Conservation (phyloP, 2,797 vertebrate genomes). For the Huso huso region DNA sequence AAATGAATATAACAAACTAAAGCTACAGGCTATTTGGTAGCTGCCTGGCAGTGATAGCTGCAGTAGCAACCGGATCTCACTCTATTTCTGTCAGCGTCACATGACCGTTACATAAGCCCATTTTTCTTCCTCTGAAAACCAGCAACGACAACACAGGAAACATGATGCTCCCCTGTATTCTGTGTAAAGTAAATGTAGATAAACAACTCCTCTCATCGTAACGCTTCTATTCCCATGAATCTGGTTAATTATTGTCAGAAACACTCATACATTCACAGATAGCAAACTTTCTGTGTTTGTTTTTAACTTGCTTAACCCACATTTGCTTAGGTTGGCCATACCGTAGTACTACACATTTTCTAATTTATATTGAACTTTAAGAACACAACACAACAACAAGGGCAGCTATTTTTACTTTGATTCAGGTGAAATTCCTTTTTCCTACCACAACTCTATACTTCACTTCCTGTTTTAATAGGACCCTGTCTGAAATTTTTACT, state of each 20-base stretch:
- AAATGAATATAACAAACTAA: slow-evolving; percentile 25
- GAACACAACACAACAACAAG: no score
- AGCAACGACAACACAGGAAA: slow-evolving; percentile 93
- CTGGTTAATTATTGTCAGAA: slow-evolving; percentile 51
- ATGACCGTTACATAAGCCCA: slow-evolving; percentile 98
- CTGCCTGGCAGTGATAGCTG: slow-evolving; percentile 54
- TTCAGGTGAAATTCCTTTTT: no score
- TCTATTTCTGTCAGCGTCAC: slow-evolving; percentile 98
- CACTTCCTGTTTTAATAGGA: no score
- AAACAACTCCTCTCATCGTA: slow-evolving; percentile 23
- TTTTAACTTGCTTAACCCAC: slow-evolving; percentile 26
- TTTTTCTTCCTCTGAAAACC: slow-evolving; percentile 97
- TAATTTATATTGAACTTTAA: no score
- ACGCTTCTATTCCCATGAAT: slow-evolving; percentile 40
- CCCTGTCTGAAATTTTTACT: no score
- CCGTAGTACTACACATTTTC: slow-evolving; percentile 7
- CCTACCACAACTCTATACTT: no score
- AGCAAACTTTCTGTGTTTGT: slow-evolving; percentile 16
- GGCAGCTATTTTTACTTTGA: no score
- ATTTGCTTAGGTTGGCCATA: slow-evolving; percentile 24
- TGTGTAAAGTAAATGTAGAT: slow-evolving; percentile 16
- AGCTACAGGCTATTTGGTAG: slow-evolving; percentile 50
- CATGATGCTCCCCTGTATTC: slow-evolving; percentile 54
- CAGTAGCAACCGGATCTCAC: slow-evolving; percentile 88
- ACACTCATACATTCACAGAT: slow-evolving; percentile 28